Evolutionary conservation across 2,888 invertebrate species (phyloP).

Genomic region (Ochropleura plecta): DNA sequence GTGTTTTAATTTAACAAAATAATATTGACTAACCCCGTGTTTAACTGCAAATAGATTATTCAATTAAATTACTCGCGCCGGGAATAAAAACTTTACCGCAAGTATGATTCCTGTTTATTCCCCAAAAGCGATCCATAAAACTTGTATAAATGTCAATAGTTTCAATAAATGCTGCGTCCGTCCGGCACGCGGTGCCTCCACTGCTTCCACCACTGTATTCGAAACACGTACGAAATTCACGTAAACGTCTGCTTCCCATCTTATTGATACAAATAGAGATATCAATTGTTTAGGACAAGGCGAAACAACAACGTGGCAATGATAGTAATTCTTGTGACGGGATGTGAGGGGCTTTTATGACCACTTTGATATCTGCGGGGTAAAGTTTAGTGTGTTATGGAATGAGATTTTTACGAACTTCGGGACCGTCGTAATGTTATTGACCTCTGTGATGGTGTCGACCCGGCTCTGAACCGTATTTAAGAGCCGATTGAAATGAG

Average conservation of each 20-base stretch:
- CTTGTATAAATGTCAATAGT: constrained; percentile 75
- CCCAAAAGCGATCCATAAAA: constrained; percentile 60
- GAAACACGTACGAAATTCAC: constrained; percentile 86
- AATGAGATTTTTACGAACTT: constrained; percentile 79
- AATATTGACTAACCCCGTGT: constrained; percentile 30
- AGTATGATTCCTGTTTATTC: constrained; percentile 53
- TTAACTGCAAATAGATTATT: constrained; percentile 38
- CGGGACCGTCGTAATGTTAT: constrained; percentile 74
- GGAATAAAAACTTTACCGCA: constrained; percentile 37
- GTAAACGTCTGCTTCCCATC: constrained; percentile 87
- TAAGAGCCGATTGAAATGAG: constrained; percentile 59
- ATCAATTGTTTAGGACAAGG: constrained; percentile 90
- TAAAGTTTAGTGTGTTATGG: constrained; percentile 75
- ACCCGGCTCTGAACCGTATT: constrained; percentile 66
- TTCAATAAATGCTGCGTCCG: constrained; percentile 79
- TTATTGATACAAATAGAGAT: constrained; percentile 91
- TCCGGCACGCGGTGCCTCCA: constrained; percentile 70
- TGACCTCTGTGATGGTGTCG: constrained; percentile 74
- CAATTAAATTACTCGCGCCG: constrained; percentile 28
- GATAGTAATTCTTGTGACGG: constrained; percentile 81
- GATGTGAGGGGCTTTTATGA: constrained; percentile 78
- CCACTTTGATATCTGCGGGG: constrained; percentile 77
- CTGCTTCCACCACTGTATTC: constrained; percentile 81
- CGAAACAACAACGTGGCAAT: constrained; percentile 84
- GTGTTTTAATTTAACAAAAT: constrained; percentile 19